These are phyloP conservation scores for Pangasius macronema DNA, from an alignment of 2,797 vertebrate genomes.

Conservation along the genomic window DNA sequence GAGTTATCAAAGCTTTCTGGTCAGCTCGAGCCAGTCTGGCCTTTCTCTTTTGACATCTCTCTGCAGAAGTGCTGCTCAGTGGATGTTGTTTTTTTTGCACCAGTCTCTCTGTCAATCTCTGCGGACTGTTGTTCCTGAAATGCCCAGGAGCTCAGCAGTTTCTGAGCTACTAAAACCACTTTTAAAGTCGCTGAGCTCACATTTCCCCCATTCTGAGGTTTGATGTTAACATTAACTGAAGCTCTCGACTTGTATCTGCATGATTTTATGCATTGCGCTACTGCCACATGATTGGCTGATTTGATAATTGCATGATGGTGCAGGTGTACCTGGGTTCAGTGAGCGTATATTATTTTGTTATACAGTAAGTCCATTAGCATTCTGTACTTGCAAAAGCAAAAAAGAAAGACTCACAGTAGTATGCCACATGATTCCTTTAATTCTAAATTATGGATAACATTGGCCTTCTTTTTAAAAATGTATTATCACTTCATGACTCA, in stretches of 20 bases:
- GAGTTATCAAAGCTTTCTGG: neutral
- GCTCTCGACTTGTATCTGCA: neutral
- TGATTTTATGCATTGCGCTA: neutral
- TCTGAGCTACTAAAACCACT: neutral
- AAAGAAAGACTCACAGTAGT: neutral
- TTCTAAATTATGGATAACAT: neutral
- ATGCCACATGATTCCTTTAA: neutral
- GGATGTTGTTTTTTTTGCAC: neutral
- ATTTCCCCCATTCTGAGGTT: neutral
- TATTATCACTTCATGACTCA: neutral
- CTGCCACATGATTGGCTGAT: neutral
- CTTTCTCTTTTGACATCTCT: neutral
- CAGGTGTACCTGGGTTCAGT: neutral
- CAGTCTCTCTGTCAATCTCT: neutral
- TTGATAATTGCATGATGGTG: neutral
- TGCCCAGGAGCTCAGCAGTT: neutral
- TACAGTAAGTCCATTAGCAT: neutral
- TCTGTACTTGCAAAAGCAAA: neutral
- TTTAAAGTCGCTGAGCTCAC: neutral
- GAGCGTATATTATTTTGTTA: neutral
- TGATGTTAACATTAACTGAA: neutral
- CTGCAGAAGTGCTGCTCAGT: neutral
- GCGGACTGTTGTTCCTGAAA: neutral
- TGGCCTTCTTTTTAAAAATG: conserved; percentile 3
- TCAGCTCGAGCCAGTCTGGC: neutral